These are phyloP conservation scores for Xenops minutus DNA, from an alignment of 2,797 vertebrate genomes.

Conservation along the genomic window DNA sequence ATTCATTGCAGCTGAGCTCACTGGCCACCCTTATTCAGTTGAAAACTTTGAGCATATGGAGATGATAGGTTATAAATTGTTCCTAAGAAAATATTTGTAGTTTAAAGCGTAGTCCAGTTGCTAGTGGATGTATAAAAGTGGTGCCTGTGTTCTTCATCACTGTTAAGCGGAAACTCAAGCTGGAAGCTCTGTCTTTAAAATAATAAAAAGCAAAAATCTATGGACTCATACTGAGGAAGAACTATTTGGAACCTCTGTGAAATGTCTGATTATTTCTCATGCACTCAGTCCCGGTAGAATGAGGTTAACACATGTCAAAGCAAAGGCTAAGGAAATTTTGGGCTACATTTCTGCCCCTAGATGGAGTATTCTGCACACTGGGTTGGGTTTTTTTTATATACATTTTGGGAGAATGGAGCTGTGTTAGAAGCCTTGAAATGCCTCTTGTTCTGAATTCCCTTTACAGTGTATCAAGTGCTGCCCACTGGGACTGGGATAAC, in stretches of 20 bases:
- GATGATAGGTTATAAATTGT: neutral
- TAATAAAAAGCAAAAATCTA: constrained; percentile 10
- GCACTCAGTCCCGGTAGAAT: neutral
- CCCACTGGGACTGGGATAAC: neutral
- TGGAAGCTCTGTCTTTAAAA: constrained; percentile 40
- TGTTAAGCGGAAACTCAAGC: constrained; percentile 25
- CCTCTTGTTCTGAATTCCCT: constrained; percentile 58
- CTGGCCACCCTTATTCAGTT: neutral
- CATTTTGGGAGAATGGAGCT: constrained; percentile 52
- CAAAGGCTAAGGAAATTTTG: neutral
- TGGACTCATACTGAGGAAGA: neutral
- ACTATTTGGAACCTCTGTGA: constrained; percentile 34
- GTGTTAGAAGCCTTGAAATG: constrained; percentile 56
- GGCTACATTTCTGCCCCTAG: constrained; percentile 70
- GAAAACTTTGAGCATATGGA: neutral
- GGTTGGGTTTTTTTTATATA: neutral
- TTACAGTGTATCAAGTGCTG: constrained; percentile 49
- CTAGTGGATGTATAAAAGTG: neutral
- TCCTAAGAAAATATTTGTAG: neutral
- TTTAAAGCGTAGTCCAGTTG: neutral
- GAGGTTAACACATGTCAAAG: constrained; percentile 31
- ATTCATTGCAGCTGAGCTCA: neutral
- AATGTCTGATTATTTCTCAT: constrained; percentile 44
- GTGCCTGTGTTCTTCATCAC: constrained; percentile 37
- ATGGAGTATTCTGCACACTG: constrained; percentile 67